Evolutionary conservation across 2,113 vertebrate species (phyloP), one percentile per base, ranked within the genome.

Genomic region (Tenebrosternarchus preto): DNA sequence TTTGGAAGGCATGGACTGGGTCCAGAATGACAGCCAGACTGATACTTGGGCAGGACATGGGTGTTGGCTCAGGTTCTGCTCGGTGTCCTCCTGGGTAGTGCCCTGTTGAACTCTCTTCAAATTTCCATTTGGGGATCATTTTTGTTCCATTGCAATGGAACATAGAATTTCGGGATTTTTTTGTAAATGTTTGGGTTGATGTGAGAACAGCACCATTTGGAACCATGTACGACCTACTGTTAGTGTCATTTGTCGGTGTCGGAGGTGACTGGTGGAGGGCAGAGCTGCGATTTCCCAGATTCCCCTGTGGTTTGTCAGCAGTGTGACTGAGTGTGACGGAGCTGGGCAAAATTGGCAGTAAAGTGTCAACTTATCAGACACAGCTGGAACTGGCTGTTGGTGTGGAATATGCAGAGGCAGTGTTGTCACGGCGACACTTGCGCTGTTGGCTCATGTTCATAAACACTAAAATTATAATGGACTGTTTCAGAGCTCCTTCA

Each of bases 251-350:
- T 59, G 53, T 33, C 16, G 16, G 50, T 25, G 76, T 70, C 66
- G 12, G 50, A 24, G 5, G 6, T 11, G 8, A 2, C 2, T 3
- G 12, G 8, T 20, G 6, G 20, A 19, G 11, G 27, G 0, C 25
- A 53, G 57, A 29, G 56, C 67, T 72, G 77, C 72, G 77, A 64
- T 72, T 73, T 73, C 69, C 69, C 78, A 80, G 68, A 80, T 68
- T 72, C 36, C 56, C 33, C 20, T 46, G 27, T 43, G 56, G 31
- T n/a, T n/a, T n/a, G n/a, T 31, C 5, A 57, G 61, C 61, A 61
- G 67, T 46, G 39, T 2, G n/a, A 2, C 43, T 0, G 16, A 19
- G 75, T 4, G 20, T 39, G 20, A 5, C 17, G 25, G 22, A 68
- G 64, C 64, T n/a, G 64, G 39, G 43, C 33, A 39, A 20, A 39